phyloP scores from a whole-genome alignment of 64 coral and sea anemone species.

The Porites lutea region DNA sequence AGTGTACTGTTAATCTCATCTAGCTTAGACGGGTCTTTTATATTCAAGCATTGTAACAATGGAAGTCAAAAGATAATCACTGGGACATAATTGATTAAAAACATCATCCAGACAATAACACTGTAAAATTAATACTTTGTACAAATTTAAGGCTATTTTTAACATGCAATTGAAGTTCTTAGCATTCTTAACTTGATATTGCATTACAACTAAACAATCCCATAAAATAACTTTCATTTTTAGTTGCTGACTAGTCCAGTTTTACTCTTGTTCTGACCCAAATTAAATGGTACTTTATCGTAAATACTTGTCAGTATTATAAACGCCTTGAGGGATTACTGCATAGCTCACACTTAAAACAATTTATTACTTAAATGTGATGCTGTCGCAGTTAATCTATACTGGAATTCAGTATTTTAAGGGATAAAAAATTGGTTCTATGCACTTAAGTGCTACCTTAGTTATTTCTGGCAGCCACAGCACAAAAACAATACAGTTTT shows the following conservation, averaged over 20 bases:
- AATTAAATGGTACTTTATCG: not conserved
- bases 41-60: too few species aligned
- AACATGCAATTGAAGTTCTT: not conserved
- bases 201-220: not conserved
- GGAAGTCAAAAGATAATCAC: not conserved
- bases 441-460: not conserved
- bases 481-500: not conserved
- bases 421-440: not conserved
- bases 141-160: not conserved
- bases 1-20: too few species aligned
- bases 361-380: not conserved
- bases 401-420: conserved; percentile 10
- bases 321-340: not conserved
- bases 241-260: not conserved
- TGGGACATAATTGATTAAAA: not conserved
- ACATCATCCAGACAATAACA: not conserved
- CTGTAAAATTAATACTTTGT: not conserved
- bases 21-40: too few species aligned
- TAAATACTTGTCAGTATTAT: not conserved
- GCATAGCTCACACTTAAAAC: not conserved
- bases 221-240: conserved; percentile 9
- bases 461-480: not conserved
- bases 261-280: not conserved
- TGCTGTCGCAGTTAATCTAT: conserved; percentile 3
- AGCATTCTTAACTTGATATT: conserved; percentile 51